Base-by-base conservation (phyloP, 2,888 invertebrate species). In the Coelinius sp. region DNA sequence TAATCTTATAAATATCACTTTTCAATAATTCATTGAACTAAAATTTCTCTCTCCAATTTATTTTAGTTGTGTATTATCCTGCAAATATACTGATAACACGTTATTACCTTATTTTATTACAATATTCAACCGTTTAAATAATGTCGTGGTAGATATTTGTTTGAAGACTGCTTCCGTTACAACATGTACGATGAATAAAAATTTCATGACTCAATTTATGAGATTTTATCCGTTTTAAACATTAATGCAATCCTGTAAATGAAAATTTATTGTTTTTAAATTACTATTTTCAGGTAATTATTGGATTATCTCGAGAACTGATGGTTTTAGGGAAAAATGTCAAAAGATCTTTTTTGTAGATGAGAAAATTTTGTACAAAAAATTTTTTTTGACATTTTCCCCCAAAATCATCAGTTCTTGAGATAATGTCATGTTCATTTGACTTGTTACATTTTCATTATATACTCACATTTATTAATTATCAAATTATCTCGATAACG, bases 141-240 rank as follows among this genome's bases (percentile, higher is more conserved):
- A 35, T 78, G 79, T 81, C 81, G 81, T 83, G 83, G 80, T 78
- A 80, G 78, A 82, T n/a, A n/a, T 80, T 81, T 83, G 84, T 83
- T 84, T 83, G 81, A 85, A 86, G 85, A 86, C 85, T 86, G 85
- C 85, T 86, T 86, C 84, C 84, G 82, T 84, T 84, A 80, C 68
- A 83, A 83, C 81, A 83, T 81, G 81, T 82, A 82, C 78, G 80
- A 83, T 83, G 80, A 83, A 83, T 82, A 80, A 81, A 76, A 59
- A 76, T 75, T 75, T 72, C 71, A 76, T 76, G 74, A 75, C 75
- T 76, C 73, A 77, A 65, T 35, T 44, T 44, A 59, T 52, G 22
- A 25, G n/a, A 38, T 41, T 41, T n/a, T 31, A 7, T 41, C 41
- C 12, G 5, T 41, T 10, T 70, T 49, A 70, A n/a, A 77, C 77